Conservation (phyloP, 2,113 vertebrate genomes). For the Ictalurus furcatus region DNA sequence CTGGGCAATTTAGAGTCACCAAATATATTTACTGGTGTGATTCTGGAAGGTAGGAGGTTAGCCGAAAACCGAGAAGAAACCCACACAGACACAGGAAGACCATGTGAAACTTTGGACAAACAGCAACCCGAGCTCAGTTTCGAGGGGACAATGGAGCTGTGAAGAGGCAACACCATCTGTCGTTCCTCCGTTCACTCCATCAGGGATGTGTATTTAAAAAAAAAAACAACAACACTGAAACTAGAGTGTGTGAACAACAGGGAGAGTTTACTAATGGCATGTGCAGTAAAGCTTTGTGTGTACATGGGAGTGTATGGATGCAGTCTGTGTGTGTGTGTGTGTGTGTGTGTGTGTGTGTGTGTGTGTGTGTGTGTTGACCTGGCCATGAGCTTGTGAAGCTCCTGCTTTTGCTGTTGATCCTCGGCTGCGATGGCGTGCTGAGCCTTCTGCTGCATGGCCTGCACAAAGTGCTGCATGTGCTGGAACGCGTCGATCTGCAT, state of each 20-base stretch:
- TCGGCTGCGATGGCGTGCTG: constrained; percentile 90
- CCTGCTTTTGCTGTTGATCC: constrained; percentile 94
- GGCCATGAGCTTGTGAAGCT: constrained; percentile 98
- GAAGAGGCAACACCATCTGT: not conserved
- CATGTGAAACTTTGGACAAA: not conserved
- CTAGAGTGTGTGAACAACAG: not conserved
- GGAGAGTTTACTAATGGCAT: not conserved
- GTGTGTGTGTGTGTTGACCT: constrained; percentile 70
- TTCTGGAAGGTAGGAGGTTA: not conserved
- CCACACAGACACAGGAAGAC: not conserved
- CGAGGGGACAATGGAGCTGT: not conserved
- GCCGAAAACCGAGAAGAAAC: not conserved
- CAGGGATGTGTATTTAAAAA: not conserved
- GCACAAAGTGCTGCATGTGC: constrained; percentile 98
- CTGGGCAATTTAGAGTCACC: not conserved
- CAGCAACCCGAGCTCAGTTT: not conserved
- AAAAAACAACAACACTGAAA: not conserved
- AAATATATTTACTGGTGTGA: not conserved
- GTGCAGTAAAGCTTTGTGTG: not conserved
- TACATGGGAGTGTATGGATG: not conserved
- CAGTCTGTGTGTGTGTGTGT: not conserved
- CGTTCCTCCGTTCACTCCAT: not conserved
- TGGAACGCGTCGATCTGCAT: constrained; percentile 93
- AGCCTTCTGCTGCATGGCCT: constrained; percentile 93
- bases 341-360: not conserved